Conservation (phyloP, 2,797 vertebrate species). For the Threskiornis aethiopicus region DNA sequence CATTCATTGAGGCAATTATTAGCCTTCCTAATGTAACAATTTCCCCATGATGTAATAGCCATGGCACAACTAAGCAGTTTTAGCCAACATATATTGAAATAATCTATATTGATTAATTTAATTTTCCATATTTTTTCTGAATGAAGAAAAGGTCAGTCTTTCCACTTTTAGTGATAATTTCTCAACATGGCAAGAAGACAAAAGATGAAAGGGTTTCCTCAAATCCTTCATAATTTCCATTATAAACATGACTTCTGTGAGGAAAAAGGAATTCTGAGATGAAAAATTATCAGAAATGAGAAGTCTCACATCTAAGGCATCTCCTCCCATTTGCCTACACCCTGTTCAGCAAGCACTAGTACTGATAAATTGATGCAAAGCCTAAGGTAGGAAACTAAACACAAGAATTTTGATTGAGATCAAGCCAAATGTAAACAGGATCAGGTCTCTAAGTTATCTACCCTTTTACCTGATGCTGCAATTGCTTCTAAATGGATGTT, state of each 20-base stretch:
- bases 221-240: not conserved
- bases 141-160: not conserved
- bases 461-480: not conserved
- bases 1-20: not conserved
- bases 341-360: not conserved
- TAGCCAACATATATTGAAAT: not conserved
- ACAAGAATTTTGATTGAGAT: not conserved
- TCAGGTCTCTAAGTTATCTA: not conserved
- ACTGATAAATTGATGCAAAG: not conserved
- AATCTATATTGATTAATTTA: not conserved
- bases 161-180: not conserved
- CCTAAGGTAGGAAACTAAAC: not conserved
- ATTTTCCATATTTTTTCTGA: not conserved
- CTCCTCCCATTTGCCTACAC: not conserved
- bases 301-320: not conserved
- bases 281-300: not conserved
- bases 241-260: not conserved
- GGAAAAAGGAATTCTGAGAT: not conserved
- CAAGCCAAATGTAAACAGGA: not conserved
- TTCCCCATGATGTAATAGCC: not conserved
- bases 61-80: not conserved
- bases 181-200: not conserved
- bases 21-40: not conserved
- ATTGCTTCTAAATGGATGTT: not conserved
- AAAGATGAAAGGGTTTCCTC: not conserved